These are phyloP conservation scores for Carcharodon carcharias DNA, from an alignment of 2,797 vertebrate species.

Conservation along the genomic window DNA sequence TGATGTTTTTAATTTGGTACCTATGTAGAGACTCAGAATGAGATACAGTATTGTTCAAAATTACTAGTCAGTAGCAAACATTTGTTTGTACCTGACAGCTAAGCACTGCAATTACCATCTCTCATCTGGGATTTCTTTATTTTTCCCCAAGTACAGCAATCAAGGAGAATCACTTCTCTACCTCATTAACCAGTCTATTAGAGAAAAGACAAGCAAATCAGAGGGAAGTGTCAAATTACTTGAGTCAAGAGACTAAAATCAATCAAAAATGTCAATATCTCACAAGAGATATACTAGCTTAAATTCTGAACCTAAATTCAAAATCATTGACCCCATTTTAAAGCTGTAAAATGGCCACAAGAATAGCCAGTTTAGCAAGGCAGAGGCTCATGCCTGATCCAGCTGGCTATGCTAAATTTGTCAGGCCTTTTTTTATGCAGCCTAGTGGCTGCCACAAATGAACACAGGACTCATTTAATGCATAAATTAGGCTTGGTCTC, in stretches of 20 bases:
- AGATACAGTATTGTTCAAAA: slow-evolving; percentile 5
- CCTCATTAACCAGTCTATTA: slow-evolving; percentile 37
- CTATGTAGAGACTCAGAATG: not conserved
- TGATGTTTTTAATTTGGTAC: not conserved
- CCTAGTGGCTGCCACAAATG: not conserved
- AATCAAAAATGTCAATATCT: slow-evolving; percentile 29
- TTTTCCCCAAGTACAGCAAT: slow-evolving; percentile 25
- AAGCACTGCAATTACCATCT: slow-evolving; percentile 1
- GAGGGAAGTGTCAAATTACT: slow-evolving; percentile 33
- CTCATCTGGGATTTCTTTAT: slow-evolving; percentile 35
- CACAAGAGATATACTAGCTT: not conserved
- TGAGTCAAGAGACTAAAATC: slow-evolving; percentile 20
- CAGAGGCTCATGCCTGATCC: not conserved
- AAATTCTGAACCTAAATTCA: not conserved
- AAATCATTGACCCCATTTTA: not conserved
- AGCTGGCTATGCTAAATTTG: not conserved
- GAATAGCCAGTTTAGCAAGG: not conserved
- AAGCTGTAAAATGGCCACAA: not conserved
- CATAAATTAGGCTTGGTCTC: not conserved
- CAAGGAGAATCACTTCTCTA: slow-evolving; percentile 29
- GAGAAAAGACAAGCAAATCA: slow-evolving; percentile 31
- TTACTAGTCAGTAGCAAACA: not conserved
- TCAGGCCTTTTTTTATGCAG: not conserved
- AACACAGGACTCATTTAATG: not conserved
- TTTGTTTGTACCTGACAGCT: slow-evolving; percentile 24